Evolutionary conservation across 2,113 vertebrate genomes (phyloP).

Genomic region (Cranoglanis bouderius): DNA sequence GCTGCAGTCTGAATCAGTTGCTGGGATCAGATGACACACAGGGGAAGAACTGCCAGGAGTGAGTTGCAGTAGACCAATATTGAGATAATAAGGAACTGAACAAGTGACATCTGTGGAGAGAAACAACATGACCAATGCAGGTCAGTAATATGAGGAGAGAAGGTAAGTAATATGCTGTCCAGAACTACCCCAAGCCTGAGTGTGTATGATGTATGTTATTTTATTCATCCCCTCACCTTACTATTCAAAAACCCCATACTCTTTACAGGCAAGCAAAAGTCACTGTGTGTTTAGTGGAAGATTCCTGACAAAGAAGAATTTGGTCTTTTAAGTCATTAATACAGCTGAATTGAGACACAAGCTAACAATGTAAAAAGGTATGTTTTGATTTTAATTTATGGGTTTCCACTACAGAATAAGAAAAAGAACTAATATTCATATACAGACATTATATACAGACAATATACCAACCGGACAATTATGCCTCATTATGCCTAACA

Average conservation of each 20-base stretch:
- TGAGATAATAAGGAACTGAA: not conserved
- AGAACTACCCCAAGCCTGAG: not conserved
- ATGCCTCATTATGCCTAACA: slow-evolving; percentile 50
- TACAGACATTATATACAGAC: not conserved
- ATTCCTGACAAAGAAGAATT: not conserved
- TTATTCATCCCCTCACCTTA: not conserved
- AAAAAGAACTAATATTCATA: no score
- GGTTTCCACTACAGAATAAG: no score
- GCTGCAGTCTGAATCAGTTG: not conserved
- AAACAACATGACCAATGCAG: not conserved
- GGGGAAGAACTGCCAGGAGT: not conserved
- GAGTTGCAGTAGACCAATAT: not conserved
- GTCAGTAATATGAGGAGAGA: not conserved
- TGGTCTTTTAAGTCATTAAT: not conserved
- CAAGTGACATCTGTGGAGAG: not conserved
- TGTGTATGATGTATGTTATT: not conserved
- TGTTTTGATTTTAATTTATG: not conserved
- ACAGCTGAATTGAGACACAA: not conserved
- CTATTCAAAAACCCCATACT: not conserved
- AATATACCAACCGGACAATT: no score
- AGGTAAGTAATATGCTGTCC: not conserved
- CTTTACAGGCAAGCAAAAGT: not conserved
- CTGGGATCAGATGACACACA: not conserved
- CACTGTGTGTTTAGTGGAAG: not conserved
- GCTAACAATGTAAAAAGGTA: not conserved